These are phyloP conservation scores for Andrena cerasifolii DNA, from an alignment of 1,140 invertebrate genomes.

Conservation along the genomic window DNA sequence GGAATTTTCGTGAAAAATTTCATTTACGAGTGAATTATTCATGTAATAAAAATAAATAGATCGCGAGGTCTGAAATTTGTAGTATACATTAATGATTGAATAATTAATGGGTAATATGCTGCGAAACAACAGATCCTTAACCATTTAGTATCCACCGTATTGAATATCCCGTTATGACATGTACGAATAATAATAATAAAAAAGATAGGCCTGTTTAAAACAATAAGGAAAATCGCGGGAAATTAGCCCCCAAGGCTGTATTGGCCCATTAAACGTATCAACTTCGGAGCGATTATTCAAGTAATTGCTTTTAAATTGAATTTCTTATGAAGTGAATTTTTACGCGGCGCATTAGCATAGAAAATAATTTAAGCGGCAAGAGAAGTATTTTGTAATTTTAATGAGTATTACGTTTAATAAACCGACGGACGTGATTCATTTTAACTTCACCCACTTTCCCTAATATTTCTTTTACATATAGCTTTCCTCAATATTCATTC, in stretches of 20 bases:
- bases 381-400: constrained; percentile 8
- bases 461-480: background rate
- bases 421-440: background rate
- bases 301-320: constrained; percentile 24
- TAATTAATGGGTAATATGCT: too few species aligned
- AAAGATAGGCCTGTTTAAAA: background rate
- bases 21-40: too few species aligned
- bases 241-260: background rate
- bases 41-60: too few species aligned
- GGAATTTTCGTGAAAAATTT: too few species aligned
- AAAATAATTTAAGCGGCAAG: background rate
- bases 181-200: too few species aligned
- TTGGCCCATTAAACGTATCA: background rate
- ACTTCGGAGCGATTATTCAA: constrained; percentile 8
- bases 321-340: constrained; percentile 9
- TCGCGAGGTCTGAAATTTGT: too few species aligned
- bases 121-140: too few species aligned
- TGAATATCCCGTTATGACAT: too few species aligned
- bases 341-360: background rate
- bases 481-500: background rate
- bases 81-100: too few species aligned
- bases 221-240: background rate
- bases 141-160: too few species aligned
- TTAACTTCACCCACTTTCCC: background rate
- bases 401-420: background rate